Percentiles rank a stretch among this genome's conserved stretches.
phyloP scores from a whole-genome alignment of 2,888 invertebrate genomes.

The Ashinkailepas kermadecensis region DNA sequence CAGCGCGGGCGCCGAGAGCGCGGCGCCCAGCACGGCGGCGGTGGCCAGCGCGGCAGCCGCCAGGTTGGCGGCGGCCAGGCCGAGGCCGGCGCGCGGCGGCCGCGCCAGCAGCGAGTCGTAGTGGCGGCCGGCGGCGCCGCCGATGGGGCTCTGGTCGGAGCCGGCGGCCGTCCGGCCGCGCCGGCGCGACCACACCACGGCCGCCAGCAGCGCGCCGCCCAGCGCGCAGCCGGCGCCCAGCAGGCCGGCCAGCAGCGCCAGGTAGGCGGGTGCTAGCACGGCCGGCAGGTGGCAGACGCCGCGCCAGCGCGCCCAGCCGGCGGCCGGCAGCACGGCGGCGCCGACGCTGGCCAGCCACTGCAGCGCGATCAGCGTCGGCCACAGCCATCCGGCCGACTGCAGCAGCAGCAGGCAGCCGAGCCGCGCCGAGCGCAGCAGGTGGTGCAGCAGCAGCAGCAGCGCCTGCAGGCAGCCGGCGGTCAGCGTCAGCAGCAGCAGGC shows the following conservation, averaged over 20 bases:
- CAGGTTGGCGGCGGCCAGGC: neutral
- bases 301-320: neutral
- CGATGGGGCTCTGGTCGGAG: neutral
- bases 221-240: conserved; percentile 11
- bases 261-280: neutral
- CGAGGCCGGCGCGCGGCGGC: conserved; percentile 8
- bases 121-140: neutral
- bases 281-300: neutral
- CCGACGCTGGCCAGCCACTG: neutral
- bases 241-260: neutral
- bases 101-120: conserved; percentile 7
- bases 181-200: neutral
- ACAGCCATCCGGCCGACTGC: conserved; percentile 10
- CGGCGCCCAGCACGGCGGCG: neutral
- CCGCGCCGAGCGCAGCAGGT: neutral
- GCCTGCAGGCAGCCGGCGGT: neutral
- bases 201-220: neutral
- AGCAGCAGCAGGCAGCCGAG: neutral
- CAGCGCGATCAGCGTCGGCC: neutral
- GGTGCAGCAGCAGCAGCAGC: conserved; percentile 1
- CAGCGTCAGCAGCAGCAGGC: conserved; percentile 17
- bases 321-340: neutral
- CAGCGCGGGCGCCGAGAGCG: neutral
- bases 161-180: neutral
- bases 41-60: neutral